Conservation (phyloP, 2,888 invertebrate species). For the Lepetodrilus schrolli region DNA sequence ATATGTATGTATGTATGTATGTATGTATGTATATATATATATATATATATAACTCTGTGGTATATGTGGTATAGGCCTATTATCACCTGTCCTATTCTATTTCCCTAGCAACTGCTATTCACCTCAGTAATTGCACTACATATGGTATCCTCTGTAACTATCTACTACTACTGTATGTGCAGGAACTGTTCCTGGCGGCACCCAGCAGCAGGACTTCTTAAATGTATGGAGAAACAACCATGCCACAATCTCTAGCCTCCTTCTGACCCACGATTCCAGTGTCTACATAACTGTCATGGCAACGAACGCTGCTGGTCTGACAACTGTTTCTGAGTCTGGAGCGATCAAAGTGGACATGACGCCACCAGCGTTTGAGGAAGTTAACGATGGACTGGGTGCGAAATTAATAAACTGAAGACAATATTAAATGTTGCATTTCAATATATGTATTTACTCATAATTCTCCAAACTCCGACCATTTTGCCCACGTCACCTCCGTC, state of each 20-base stretch:
- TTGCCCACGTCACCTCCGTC: too few relatives aligned
- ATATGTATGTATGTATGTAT: too few relatives aligned
- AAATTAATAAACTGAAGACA: too few relatives aligned
- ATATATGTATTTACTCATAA: neutral
- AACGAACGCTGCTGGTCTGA: slow-evolving; percentile 51
- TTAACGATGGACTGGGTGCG: slow-evolving; percentile 52
- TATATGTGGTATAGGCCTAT: too few relatives aligned
- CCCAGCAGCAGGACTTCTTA: slow-evolving; percentile 45
- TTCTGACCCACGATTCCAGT: slow-evolving; percentile 48
- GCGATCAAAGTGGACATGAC: slow-evolving; percentile 54
- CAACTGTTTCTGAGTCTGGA: slow-evolving; percentile 45
- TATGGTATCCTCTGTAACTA: too few relatives aligned
- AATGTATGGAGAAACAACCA: slow-evolving; percentile 50
- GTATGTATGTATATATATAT: too few relatives aligned
- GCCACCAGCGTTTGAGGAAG: slow-evolving; percentile 44
- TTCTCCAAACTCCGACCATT: too few relatives aligned
- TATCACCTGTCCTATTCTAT: too few relatives aligned
- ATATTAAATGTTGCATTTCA: too few relatives aligned
- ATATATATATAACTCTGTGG: too few relatives aligned
- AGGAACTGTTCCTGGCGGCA: slow-evolving; percentile 51
- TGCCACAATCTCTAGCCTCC: slow-evolving; percentile 44
- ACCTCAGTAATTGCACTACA: too few relatives aligned
- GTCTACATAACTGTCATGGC: slow-evolving; percentile 57
- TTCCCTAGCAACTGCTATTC: too few relatives aligned
- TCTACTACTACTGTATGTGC: neutral